Percentiles rank a stretch among this genome's conserved stretches.
Evolutionary conservation across 2,797 vertebrate species (phyloP).

Genomic region (Anguilla marmorata): DNA sequence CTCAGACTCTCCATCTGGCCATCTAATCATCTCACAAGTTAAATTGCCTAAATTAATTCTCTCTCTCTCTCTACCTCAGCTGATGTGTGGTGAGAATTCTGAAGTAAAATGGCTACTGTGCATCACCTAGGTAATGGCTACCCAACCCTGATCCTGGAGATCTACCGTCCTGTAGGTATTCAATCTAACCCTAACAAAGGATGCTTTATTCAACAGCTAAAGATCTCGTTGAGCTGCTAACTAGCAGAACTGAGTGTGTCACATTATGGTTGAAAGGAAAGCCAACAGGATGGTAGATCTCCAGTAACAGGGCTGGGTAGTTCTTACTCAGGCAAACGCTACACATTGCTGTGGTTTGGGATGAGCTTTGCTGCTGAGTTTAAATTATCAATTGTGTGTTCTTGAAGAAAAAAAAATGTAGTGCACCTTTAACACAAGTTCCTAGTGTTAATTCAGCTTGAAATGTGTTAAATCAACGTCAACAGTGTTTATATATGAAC

Average conservation of each 20-base stretch:
- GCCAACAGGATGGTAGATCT: too few species aligned
- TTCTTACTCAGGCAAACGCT: too few species aligned
- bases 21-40: neutral
- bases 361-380: slow-evolving; percentile 48
- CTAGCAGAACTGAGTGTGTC: too few species aligned
- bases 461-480: neutral
- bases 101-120: neutral
- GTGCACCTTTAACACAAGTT: slow-evolving; percentile 21
- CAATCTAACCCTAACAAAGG: too few species aligned
- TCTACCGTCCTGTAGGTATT: too few species aligned
- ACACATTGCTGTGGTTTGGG: neutral
- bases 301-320: too few species aligned
- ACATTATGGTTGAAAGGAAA: too few species aligned
- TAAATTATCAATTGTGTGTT: slow-evolving; percentile 59
- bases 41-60: neutral
- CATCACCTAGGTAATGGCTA: too few species aligned
- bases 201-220: too few species aligned
- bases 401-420: slow-evolving; percentile 52
- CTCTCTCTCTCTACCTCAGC: neutral
- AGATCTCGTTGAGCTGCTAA: too few species aligned
- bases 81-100: neutral
- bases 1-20: neutral
- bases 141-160: too few species aligned
- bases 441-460: neutral
- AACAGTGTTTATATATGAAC: neutral